Base-by-base conservation (phyloP, 2,113 vertebrate genomes). In the Hiodon alosoides region DNA sequence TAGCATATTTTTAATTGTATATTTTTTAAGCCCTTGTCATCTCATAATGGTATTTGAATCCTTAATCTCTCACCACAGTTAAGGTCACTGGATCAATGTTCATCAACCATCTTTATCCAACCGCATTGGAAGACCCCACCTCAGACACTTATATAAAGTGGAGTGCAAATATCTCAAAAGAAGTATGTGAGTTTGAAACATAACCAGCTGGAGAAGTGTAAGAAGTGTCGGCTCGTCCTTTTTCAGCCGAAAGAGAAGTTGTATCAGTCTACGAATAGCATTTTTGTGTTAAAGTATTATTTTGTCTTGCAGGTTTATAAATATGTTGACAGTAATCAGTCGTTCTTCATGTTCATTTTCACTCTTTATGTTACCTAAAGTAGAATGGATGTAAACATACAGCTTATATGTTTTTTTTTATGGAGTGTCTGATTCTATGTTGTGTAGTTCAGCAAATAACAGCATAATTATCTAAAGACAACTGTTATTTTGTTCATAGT, bases 91-190 rank as follows among this genome's bases (percentile, higher is more conserved):
- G 87, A 71, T 50, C 4, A 5, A 0, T 85, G 0, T 5, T 8
- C 84, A 0, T 0, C 0, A 2, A 11, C 2, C 0, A 0, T 0
- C 0, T 0, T 0, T 71, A 60, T 75, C 0, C 0, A 0, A 0
- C 0, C 0, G 73, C 75, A 68, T 46, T 81, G 13, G 0, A 0
- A 9, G 4, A 67, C 0, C 0, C 14, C 13, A 0, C 0, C 2
- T 2, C 53, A 3, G 0, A 0, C 0, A 0, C 0, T 4, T 79
- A 54, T 74, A 0, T 3, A 2, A 0, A 0, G 0, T 74, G 77
- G 7, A 7, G 11, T 0, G 0, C 0, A 0, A 0, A 0, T 0
- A 0, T 84, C 51, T 2, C 3, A 6, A 0, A 71, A 59, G 5
- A 58, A 59, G 31, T 31, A 31, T 31, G 31, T 31, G 31, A 31